Base-by-base conservation (phyloP, 2,797 vertebrate genomes). In the Gallirallus australis region DNA sequence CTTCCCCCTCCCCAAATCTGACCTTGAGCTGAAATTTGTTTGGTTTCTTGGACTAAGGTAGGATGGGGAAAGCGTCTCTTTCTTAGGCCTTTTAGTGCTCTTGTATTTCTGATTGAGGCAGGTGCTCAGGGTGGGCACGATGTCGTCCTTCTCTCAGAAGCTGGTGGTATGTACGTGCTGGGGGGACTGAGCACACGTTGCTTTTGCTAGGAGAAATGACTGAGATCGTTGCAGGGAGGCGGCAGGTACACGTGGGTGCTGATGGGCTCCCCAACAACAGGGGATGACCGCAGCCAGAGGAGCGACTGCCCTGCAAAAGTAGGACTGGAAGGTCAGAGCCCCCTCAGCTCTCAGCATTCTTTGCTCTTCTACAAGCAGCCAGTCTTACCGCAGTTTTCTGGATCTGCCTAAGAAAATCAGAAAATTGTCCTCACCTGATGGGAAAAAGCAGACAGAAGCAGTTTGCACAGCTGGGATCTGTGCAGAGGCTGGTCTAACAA, bases 1-100 rank as follows among this genome's bases (percentile, higher is more conserved):
- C 18, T 56, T 23, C 14, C 3, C 3, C 4, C 5, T 7, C 5
- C 24, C 30, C 27, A 30, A 13, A 25, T 0, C 1, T 39, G 68
- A 83, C 28, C 21, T 69, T 9, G 39, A 48, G 27, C 31, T 42
- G 17, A 57, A 63, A 27, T 57, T 86, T 25, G 4, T 53, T 54
- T 27, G 8, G 30, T 37, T 71, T 13, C 28, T 39, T 12, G 35
- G 21, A 18, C 15, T n/a, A 13, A 28, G 21, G 17, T 39, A 16
- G 53, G 42, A n/a, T 3, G 7, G 30, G 48, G 56, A 56, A n/a
- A 80, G 47, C 28, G 17, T 20, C 47, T 16, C 23, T 20, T 53
- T 35, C 28, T 56, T 20, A 13, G 9, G 5, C 24, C 15, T 65
- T 65, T n/a, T 30, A 30, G n/a, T 25, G 27, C 40, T 86, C 15